Evolutionary conservation across 2,888 invertebrate species (phyloP).

Genomic region (Synergus japonicus): DNA sequence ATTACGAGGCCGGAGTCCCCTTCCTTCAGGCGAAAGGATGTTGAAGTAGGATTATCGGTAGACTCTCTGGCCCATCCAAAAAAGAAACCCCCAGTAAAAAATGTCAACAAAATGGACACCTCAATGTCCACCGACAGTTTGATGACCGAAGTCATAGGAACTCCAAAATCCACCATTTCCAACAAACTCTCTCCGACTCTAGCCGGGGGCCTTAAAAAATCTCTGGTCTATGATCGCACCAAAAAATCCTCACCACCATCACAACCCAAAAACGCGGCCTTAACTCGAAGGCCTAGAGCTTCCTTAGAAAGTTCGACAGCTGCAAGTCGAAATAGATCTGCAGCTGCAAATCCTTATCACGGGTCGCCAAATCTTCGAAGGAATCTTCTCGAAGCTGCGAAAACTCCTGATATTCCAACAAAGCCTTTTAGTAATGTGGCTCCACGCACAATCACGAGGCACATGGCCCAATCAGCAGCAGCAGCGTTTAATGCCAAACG

Average conservation of each 20-base stretch:
- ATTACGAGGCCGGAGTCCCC: constrained; percentile 76
- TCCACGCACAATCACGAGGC: constrained; percentile 57
- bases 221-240: constrained; percentile 61
- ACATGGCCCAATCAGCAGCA: constrained; percentile 57
- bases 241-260: constrained; percentile 71
- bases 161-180: constrained; percentile 67
- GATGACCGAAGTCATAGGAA: constrained; percentile 69
- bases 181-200: constrained; percentile 73
- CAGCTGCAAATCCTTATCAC: constrained; percentile 69
- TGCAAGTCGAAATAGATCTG: constrained; percentile 72
- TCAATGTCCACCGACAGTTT: constrained; percentile 77
- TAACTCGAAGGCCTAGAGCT: constrained; percentile 66
- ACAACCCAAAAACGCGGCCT: constrained; percentile 65
- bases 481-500: constrained; percentile 56
- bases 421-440: constrained; percentile 51
- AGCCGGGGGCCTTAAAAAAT: constrained; percentile 60
- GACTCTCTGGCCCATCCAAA: constrained; percentile 73
- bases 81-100: constrained; percentile 61
- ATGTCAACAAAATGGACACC: constrained; percentile 70
- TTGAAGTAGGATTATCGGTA: constrained; percentile 71
- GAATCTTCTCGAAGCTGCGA: constrained; percentile 79
- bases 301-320: constrained; percentile 74
- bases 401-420: constrained; percentile 78
- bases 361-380: constrained; percentile 78
- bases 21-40: constrained; percentile 68